Conservation (phyloP, 2,113 vertebrate genomes). For the Forbesichthys papilliferus region DNA sequence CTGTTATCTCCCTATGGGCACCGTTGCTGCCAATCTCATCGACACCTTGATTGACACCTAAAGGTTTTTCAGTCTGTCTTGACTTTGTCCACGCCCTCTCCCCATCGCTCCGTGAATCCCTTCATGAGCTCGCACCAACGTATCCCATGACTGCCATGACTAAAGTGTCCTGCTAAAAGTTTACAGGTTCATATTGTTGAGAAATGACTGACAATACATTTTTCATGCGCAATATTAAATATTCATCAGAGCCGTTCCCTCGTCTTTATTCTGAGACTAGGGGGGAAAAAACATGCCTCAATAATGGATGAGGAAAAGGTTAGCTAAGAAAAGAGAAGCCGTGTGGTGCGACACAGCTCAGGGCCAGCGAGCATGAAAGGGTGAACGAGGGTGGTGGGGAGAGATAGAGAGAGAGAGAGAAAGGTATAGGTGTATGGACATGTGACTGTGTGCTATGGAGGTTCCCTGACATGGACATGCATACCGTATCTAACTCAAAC, state of each 20-base stretch:
- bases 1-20: no score
- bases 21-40: no score
- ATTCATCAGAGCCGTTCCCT: slow-evolving; percentile 74
- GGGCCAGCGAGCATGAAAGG: slow-evolving; percentile 25
- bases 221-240: slow-evolving; percentile 75
- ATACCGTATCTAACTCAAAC: slow-evolving; percentile 11
- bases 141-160: slow-evolving; percentile 52
- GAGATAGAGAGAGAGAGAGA: slow-evolving; percentile 17
- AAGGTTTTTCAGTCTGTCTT: no score
- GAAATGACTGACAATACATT: slow-evolving; percentile 75
- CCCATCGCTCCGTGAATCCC: background rate
- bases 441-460: background rate
- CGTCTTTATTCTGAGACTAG: slow-evolving; percentile 74
- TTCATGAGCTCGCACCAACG: background rate
- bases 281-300: slow-evolving; percentile 75
- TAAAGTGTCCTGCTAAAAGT: slow-evolving; percentile 68
- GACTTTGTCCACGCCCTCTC: no score
- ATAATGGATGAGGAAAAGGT: slow-evolving; percentile 78
- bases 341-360: slow-evolving; percentile 57
- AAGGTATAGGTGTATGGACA: background rate
- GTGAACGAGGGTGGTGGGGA: background rate
- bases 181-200: slow-evolving; percentile 62
- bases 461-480: slow-evolving; percentile 41
- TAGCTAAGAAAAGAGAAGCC: slow-evolving; percentile 72
- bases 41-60: no score